Evolutionary conservation across 2,797 vertebrate species (phyloP).

Genomic region (Neopelma chrysocephalum): DNA sequence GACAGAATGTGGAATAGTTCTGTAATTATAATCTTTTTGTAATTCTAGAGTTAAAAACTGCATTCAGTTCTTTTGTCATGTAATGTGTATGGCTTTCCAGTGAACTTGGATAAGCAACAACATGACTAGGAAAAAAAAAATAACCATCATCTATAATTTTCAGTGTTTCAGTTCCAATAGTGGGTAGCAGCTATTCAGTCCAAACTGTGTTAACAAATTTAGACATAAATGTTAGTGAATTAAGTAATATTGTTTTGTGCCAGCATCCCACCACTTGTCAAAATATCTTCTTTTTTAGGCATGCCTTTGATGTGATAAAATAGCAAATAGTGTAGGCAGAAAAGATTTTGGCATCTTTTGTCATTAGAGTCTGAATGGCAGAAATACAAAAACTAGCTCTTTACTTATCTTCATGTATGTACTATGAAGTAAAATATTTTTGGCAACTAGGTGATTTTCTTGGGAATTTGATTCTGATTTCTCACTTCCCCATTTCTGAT

Average conservation of each 20-base stretch:
- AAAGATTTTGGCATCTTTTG: not conserved
- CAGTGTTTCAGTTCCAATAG: not conserved
- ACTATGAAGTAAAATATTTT: not conserved
- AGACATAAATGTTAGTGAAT: not conserved
- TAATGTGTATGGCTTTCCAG: not conserved
- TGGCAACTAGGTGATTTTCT: not conserved
- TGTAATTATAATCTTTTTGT: not conserved
- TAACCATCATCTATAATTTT: not conserved
- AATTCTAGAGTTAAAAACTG: not conserved
- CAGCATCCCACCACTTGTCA: not conserved
- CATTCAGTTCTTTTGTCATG: not conserved
- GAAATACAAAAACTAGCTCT: not conserved
- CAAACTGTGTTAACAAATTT: not conserved
- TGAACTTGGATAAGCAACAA: not conserved
- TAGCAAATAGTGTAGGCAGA: not conserved
- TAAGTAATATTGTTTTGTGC: not conserved
- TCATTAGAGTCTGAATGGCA: not conserved
- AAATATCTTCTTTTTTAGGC: not conserved
- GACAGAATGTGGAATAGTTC: not conserved
- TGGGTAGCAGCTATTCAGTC: not conserved
- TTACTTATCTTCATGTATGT: not conserved
- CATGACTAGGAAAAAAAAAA: not conserved
- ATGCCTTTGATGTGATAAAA: not conserved
- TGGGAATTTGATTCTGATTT: not conserved
- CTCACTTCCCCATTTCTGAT: not conserved